Base-by-base conservation (phyloP, 2,888 invertebrate genomes). In the Sialis fuliginosa region DNA sequence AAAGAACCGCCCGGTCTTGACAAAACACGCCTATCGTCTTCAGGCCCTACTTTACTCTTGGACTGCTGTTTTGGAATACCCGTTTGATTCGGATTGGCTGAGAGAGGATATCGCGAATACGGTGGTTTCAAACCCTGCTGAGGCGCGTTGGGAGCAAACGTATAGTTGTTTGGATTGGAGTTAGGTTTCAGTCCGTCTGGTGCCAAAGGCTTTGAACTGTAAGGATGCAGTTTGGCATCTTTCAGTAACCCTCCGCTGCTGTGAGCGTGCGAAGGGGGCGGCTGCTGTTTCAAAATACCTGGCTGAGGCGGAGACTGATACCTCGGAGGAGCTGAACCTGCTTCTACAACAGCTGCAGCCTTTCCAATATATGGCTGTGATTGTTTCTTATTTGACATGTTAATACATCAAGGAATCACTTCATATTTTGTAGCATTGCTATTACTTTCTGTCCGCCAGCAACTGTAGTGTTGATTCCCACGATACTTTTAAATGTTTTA, bases 301-400 rank as follows among this genome's bases (percentile, higher is more conserved):
- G 83, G 81, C 60, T 75, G 72, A 54, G 81, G 81, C 52, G 79
- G 79, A 57, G 84, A 83, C 62, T 85, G 85, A 67, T 86, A 85
- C 53, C 83, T 75, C 57, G 85, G 84, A 58, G 83, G 83, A 51
- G 65, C 62, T 47, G 50, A 54, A 48, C 56, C 57, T 52, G 57
- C 53, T 53, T 59, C 56, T 50, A 55, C 52, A 56, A 57, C 52
- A 44, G 53, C 55, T 49, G 55, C 54, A 48, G 60, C 57, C 55
- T 62, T 63, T 51, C 56, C 58, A 51, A 59, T 58, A 53, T 62
- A 60, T 53, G 58, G 59, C 48, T 62, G 48, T 48, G 52, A 61
- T 53, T 61, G 60, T 59, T 66, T 66, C 58, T 65, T 66, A 60
- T 58, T 65, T 57, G 67, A 67, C 68, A 67, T 67, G 53, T 48